Evolutionary conservation across 2,797 vertebrate genomes (phyloP).

Genomic region (Gephyroberyx darwinii): DNA sequence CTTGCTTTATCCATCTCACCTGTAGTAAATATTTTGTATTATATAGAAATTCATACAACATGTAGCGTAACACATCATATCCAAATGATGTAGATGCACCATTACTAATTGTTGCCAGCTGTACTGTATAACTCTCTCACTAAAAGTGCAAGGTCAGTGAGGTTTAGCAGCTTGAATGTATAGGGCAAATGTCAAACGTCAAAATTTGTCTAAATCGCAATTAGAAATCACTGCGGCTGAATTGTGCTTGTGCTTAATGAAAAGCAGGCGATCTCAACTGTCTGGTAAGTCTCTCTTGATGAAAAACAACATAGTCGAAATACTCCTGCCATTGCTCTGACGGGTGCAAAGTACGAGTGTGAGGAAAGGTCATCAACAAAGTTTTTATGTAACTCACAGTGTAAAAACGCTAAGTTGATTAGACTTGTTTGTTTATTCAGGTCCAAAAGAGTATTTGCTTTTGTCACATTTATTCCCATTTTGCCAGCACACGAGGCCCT

Average conservation of each 20-base stretch:
- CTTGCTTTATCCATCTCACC: slow-evolving; percentile 43
- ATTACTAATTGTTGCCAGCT: too few species aligned
- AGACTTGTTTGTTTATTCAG: slow-evolving; percentile 96
- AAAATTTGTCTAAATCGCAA: slow-evolving; percentile 36
- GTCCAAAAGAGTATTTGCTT: slow-evolving; percentile 99
- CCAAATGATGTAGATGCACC: too few species aligned
- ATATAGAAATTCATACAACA: slow-evolving; percentile 44
- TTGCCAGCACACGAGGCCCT: slow-evolving; percentile 98
- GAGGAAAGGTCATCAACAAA: slow-evolving; percentile 74
- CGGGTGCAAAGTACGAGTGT: slow-evolving; percentile 55
- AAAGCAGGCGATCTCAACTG: slow-evolving; percentile 58
- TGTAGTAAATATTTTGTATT: slow-evolving; percentile 39
- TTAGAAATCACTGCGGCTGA: slow-evolving; percentile 42
- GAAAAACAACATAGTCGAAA: slow-evolving; percentile 50
- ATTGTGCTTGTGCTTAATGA: slow-evolving; percentile 35
- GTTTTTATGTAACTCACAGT: slow-evolving; percentile 74
- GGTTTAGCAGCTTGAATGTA: slow-evolving; percentile 1
- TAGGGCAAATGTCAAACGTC: slow-evolving; percentile 50
- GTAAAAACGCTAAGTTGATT: slow-evolving; percentile 82
- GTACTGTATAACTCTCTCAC: not conserved
- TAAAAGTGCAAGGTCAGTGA: not conserved
- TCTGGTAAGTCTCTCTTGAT: slow-evolving; percentile 56
- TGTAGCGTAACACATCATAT: slow-evolving; percentile 22
- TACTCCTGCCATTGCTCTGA: slow-evolving; percentile 51
- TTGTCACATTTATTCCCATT: slow-evolving; percentile 99